Conservation (phyloP, 2,888 invertebrate genomes). For the Disparrhopalites patrizii region DNA sequence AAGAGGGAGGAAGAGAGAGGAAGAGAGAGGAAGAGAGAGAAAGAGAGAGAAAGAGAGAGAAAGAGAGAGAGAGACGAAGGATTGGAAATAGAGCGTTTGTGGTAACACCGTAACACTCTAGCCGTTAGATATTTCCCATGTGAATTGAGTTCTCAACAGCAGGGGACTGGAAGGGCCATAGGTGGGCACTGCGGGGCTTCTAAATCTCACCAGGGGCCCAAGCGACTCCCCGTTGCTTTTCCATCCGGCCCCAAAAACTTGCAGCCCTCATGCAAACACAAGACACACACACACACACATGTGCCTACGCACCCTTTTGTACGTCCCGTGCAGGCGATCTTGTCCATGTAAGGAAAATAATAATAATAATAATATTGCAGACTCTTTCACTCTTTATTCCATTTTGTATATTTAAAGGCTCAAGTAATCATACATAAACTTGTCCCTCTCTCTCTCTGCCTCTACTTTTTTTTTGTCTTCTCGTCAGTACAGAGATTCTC, state of each 20-base stretch:
- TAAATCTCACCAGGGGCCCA: conserved; percentile 40
- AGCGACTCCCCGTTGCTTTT: conserved; percentile 42
- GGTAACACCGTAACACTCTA: conserved; percentile 43
- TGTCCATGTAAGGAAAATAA: background rate
- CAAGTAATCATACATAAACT: conserved; percentile 3
- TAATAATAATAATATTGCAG: background rate
- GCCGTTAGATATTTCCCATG: conserved; percentile 42
- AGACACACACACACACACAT: background rate
- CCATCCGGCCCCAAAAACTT: conserved; percentile 45
- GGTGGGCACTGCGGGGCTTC: conserved; percentile 47
- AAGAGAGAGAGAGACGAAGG: conserved; percentile 10
- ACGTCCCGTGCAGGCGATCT: background rate
- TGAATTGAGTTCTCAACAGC: conserved; percentile 49
- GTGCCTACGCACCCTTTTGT: background rate
- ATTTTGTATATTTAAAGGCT: background rate
- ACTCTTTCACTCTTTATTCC: background rate
- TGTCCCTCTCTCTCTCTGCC: conserved; percentile 21
- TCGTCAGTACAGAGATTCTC: conserved; percentile 31
- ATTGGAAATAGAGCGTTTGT: conserved; percentile 30
- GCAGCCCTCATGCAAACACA: conserved; percentile 20
- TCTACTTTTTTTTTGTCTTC: background rate
- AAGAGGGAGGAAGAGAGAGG: background rate
- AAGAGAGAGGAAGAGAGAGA: background rate
- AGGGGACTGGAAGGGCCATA: conserved; percentile 46
- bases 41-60: background rate